Conservation (phyloP, 2,113 vertebrate species). For the Oryzias melastigma region DNA sequence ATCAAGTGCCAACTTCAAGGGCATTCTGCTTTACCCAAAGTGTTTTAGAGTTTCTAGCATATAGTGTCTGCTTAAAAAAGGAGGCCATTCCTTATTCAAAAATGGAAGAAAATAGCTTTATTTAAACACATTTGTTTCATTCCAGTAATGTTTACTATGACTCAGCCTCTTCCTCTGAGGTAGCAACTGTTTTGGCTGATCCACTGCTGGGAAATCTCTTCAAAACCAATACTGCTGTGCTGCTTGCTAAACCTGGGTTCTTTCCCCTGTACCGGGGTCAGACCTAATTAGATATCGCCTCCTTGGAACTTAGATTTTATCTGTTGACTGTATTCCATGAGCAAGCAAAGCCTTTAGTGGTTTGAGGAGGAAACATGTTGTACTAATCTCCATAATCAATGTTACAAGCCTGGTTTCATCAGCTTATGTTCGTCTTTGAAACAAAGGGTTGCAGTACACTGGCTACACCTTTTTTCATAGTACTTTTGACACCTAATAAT, state of each 20-base stretch:
- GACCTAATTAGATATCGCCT: conserved; percentile 5
- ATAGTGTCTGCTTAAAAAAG: conserved; percentile 28
- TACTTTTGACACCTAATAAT: conserved; percentile 40
- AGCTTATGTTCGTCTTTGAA: conserved; percentile 10
- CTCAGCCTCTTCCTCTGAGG: conserved; percentile 16
- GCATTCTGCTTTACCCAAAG: conserved; percentile 27
- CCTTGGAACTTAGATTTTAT: conserved; percentile 16
- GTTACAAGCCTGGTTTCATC: conserved; percentile 30
- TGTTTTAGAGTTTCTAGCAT: conserved; percentile 31
- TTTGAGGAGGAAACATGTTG: conserved; percentile 22
- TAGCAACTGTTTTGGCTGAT: conserved; percentile 44
- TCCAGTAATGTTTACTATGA: conserved; percentile 15
- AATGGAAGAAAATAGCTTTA: conserved; percentile 29
- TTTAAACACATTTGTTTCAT: conserved; percentile 21
- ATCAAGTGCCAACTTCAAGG: conserved; percentile 64
- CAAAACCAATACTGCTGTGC: conserved; percentile 24
- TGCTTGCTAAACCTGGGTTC: conserved; percentile 17
- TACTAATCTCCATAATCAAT: conserved; percentile 29
- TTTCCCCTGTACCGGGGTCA: conserved; percentile 18
- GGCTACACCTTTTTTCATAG: conserved; percentile 26
- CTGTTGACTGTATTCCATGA: conserved; percentile 16
- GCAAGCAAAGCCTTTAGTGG: conserved; percentile 6
- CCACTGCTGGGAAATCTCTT: conserved; percentile 28
- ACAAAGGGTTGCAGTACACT: conserved; percentile 8
- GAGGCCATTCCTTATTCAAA: conserved; percentile 17